phyloP scores from a whole-genome alignment of 2,888 invertebrate species.

The Tigriopus californicus region DNA sequence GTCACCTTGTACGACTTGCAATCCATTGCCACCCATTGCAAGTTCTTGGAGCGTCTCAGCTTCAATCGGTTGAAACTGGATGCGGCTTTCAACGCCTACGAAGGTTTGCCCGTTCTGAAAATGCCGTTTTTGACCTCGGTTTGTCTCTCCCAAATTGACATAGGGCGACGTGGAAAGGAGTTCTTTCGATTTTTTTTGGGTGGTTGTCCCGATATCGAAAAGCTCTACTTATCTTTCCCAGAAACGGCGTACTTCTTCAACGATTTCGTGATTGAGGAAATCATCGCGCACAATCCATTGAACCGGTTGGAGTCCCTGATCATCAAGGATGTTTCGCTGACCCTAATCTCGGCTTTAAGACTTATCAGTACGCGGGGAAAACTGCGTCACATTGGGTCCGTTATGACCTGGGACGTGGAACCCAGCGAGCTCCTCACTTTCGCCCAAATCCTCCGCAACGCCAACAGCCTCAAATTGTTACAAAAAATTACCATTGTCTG shows the following conservation, averaged over 20 bases:
- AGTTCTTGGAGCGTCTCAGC: background rate
- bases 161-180: background rate
- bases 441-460: slow-evolving; percentile 7
- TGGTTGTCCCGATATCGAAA: slow-evolving; percentile 7
- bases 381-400: background rate
- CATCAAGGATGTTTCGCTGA: background rate
- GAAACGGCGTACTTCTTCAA: slow-evolving; percentile 3
- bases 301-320: background rate
- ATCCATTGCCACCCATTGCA: background rate
- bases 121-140: background rate
- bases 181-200: background rate
- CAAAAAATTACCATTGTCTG: slow-evolving; percentile 6
- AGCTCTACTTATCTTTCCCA: background rate
- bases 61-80: background rate
- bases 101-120: background rate
- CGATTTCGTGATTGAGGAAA: slow-evolving; percentile 13
- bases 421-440: slow-evolving; percentile 9
- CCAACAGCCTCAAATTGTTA: slow-evolving; percentile 9
- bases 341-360: slow-evolving; percentile 14
- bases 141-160: background rate
- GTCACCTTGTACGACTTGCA: background rate
- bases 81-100: background rate
- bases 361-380: slow-evolving; percentile 8
- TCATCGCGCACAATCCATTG: background rate
- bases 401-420: slow-evolving; percentile 14